Percentiles rank a stretch among this genome's conserved stretches.
These are phyloP conservation scores for Nipponia nippon DNA, from an alignment of 2,113 vertebrate genomes.

Conservation along the genomic window DNA sequence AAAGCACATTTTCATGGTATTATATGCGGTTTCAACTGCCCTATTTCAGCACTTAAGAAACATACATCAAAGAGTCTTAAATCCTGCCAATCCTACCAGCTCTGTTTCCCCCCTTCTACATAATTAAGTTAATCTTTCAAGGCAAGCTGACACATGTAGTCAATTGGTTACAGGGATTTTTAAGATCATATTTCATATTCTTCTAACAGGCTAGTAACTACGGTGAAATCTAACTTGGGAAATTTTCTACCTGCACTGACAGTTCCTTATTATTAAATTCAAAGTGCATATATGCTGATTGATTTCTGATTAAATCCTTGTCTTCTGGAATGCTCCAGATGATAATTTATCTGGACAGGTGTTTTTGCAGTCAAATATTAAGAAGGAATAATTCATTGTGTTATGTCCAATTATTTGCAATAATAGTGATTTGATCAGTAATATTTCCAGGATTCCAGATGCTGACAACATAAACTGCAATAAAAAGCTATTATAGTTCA, in stretches of 20 bases:
- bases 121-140: constrained; percentile 64
- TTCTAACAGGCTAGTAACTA: constrained; percentile 6
- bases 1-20: constrained; percentile 3
- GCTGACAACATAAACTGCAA: background rate
- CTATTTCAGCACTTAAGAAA: constrained; percentile 28
- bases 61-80: constrained; percentile 54
- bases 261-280: constrained; percentile 33
- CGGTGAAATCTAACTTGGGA: background rate
- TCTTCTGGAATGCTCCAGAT: background rate
- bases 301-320: constrained; percentile 24
- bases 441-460: background rate
- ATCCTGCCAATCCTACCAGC: background rate
- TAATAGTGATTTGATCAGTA: background rate
- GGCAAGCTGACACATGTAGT: constrained; percentile 43
- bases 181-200: background rate
- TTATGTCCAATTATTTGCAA: background rate
- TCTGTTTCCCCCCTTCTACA: background rate
- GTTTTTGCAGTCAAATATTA: constrained; percentile 1
- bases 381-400: background rate
- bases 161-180: constrained; percentile 44
- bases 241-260: background rate
- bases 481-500: background rate
- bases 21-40: background rate
- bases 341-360: constrained; percentile 4
- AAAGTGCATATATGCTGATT: background rate